Percentiles rank a stretch among this genome's conserved stretches.
Evolutionary conservation across 2,113 vertebrate genomes (phyloP).

Genomic region (Leucoraja erinaceus): DNA sequence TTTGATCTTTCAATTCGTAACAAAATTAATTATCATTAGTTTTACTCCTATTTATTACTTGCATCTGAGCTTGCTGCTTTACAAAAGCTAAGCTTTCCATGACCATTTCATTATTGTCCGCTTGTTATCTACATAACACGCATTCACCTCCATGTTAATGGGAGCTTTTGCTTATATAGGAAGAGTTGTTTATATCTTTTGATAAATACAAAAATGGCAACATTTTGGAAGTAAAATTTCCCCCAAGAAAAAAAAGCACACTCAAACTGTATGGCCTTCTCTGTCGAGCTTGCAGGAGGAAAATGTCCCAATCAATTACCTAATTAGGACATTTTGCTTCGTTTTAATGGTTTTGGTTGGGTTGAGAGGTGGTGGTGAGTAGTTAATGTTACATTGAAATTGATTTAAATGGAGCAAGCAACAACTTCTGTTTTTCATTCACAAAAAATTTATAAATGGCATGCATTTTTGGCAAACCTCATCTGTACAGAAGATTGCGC

Average conservation of each 20-base stretch:
- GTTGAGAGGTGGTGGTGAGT: not conserved
- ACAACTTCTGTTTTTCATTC: slow-evolving; percentile 31
- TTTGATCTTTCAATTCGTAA: not conserved
- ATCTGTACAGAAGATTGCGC: not conserved
- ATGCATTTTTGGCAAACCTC: slow-evolving; percentile 11
- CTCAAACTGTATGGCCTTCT: not conserved
- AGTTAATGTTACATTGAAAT: slow-evolving; percentile 3
- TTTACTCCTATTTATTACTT: not conserved
- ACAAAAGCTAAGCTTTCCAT: not conserved
- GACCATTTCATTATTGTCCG: not conserved
- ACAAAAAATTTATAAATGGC: slow-evolving; percentile 14
- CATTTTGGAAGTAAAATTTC: not conserved
- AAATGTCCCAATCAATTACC: not conserved
- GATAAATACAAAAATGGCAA: not conserved
- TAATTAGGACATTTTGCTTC: not conserved
- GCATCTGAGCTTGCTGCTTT: not conserved
- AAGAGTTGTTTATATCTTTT: not conserved
- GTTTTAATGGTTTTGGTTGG: slow-evolving; percentile 5
- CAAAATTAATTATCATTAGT: not conserved
- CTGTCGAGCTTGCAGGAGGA: not conserved
- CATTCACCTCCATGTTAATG: not conserved
- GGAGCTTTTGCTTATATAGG: not conserved
- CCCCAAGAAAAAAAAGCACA: not conserved
- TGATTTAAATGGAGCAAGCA: not conserved
- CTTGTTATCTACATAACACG: not conserved